Conservation (phyloP, 2,888 invertebrate genomes). For the Ganaspis brasiliensis region DNA sequence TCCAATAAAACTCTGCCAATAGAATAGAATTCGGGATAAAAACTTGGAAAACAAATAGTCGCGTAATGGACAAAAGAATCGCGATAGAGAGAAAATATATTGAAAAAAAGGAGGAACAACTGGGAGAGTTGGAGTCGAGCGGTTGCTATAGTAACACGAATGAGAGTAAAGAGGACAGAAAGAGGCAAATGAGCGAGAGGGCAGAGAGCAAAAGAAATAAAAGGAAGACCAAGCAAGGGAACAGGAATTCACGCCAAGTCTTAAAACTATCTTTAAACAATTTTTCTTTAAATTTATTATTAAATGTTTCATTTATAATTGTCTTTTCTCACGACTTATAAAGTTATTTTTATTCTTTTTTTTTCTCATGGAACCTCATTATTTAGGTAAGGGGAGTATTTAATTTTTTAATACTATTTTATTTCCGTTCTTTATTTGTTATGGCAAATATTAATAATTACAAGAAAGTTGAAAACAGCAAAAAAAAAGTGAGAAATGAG, state of each 20-base stretch:
- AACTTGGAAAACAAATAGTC: slow-evolving; percentile 64
- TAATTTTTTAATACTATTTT: too few species aligned
- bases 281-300: slow-evolving; percentile 17
- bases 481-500: slow-evolving; percentile 38
- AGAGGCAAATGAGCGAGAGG: slow-evolving; percentile 48
- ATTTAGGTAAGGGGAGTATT: too few species aligned
- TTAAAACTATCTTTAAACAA: slow-evolving; percentile 24
- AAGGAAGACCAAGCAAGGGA: slow-evolving; percentile 26
- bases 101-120: slow-evolving; percentile 53
- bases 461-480: slow-evolving; percentile 31
- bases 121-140: slow-evolving; percentile 65
- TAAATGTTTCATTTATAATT: not conserved
- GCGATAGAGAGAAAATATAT: slow-evolving; percentile 53
- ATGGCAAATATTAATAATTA: not conserved
- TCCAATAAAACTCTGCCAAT: slow-evolving; percentile 30
- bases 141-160: slow-evolving; percentile 75
- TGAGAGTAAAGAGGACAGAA: slow-evolving; percentile 51
- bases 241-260: slow-evolving; percentile 40
- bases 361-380: too few species aligned
- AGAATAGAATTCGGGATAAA: slow-evolving; percentile 54
- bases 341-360: too few species aligned
- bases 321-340: not conserved
- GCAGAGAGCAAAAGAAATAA: slow-evolving; percentile 42
- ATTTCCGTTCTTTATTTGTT: not conserved
- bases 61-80: slow-evolving; percentile 62